phyloP scores from a whole-genome alignment of 1,140 invertebrate genomes.

The Zelostemma sp. region DNA sequence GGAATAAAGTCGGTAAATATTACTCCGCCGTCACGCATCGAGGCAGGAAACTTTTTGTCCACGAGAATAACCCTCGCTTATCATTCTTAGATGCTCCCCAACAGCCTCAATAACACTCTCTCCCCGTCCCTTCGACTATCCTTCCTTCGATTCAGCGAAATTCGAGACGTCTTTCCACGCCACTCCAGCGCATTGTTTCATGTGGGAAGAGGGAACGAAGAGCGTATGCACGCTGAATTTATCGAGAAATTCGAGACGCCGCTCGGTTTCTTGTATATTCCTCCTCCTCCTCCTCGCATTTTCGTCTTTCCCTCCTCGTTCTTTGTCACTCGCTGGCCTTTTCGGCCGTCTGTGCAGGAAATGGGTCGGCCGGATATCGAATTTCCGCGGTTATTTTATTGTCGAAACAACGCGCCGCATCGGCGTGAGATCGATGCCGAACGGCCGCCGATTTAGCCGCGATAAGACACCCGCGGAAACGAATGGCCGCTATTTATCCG shows the following conservation, averaged over 20 bases:
- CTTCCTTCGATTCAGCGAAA: constrained; percentile 69
- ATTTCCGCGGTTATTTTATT: constrained; percentile 16
- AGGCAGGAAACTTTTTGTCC: no score
- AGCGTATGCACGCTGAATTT: constrained; percentile 43
- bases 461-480: constrained; percentile 23
- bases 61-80: constrained; percentile 6
- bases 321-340: constrained; percentile 1
- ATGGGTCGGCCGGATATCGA: constrained; percentile 17
- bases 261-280: no score
- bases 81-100: constrained; percentile 13
- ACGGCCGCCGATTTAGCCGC: constrained; percentile 4
- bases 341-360: constrained; percentile 1
- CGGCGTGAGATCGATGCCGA: constrained; percentile 22
- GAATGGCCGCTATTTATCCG: constrained; percentile 35
- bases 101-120: constrained; percentile 31
- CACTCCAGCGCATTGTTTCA: constrained; percentile 66
- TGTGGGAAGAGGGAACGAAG: constrained; percentile 50
- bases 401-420: constrained; percentile 3
- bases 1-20: no score
- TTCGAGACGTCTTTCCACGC: constrained; percentile 68
- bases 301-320: constrained; percentile 15
- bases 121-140: constrained; percentile 43
- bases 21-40: no score
- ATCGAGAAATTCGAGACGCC: constrained; percentile 65
- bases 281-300: no score